These are phyloP conservation scores for Coluber constrictor DNA, from an alignment of 2,797 vertebrate genomes.

Conservation along the genomic window DNA sequence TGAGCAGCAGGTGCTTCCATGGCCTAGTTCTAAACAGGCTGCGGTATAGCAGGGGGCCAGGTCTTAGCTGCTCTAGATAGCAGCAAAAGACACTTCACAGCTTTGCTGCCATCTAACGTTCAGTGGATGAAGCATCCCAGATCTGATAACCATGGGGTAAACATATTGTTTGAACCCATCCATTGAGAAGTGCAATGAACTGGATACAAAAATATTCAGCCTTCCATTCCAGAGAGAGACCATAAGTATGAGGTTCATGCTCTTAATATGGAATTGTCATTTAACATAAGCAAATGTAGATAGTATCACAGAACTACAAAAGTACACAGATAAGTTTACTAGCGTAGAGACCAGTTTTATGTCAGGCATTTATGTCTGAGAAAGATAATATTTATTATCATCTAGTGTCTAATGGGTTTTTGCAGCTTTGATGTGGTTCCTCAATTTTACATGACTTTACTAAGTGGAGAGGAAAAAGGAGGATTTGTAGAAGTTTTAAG, in stretches of 20 bases:
- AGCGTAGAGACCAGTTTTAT: neutral
- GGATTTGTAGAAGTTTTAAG: neutral
- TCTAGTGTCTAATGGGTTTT: neutral
- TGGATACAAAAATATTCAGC: neutral
- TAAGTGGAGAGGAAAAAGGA: neutral
- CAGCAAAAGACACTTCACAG: neutral
- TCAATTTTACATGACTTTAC: neutral
- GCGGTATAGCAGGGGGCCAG: too few relatives aligned
- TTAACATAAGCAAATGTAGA: neutral
- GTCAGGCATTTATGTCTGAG: neutral
- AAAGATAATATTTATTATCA: neutral
- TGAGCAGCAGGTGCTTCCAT: too few relatives aligned
- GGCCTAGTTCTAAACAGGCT: too few relatives aligned
- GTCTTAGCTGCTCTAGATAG: neutral
- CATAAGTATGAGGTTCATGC: neutral
- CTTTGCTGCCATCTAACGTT: neutral
- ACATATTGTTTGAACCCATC: neutral
- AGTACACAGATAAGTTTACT: neutral
- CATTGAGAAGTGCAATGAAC: neutral
- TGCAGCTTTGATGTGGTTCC: neutral
- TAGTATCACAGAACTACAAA: neutral
- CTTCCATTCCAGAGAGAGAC: neutral
- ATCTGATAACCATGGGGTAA: neutral
- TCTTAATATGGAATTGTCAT: neutral
- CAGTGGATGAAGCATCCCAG: neutral